Evolutionary conservation across 2,797 vertebrate genomes (phyloP).

Genomic region (Odontamblyopus rebecca): DNA sequence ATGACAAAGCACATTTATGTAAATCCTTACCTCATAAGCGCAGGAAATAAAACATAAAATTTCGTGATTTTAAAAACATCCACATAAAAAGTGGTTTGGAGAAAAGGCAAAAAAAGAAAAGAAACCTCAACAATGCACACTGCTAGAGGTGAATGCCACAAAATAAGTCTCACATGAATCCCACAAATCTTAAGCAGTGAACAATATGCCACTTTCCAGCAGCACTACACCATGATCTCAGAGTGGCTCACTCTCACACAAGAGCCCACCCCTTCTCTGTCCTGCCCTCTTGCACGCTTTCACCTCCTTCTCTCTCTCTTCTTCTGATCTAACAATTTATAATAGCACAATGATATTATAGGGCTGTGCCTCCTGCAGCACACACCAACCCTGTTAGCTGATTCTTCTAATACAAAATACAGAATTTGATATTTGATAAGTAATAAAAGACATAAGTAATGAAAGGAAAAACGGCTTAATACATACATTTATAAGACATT

Average conservation of each 20-base stretch:
- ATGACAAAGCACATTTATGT: neutral
- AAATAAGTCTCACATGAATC: conserved; percentile 5
- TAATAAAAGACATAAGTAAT: neutral
- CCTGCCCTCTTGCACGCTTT: conserved; percentile 42
- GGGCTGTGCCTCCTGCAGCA: conserved; percentile 30
- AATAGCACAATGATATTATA: conserved; percentile 61
- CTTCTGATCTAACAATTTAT: conserved; percentile 55
- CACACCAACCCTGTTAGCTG: neutral
- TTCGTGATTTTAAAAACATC: conserved; percentile 33
- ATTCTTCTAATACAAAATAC: neutral
- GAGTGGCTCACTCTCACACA: conserved; percentile 47
- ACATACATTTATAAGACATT: no score
- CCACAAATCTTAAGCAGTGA: conserved; percentile 13
- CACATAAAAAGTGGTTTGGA: neutral
- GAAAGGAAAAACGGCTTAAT: neutral
- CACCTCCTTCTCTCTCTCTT: conserved; percentile 6
- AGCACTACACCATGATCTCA: conserved; percentile 37
- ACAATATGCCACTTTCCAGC: conserved; percentile 22
- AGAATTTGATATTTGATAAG: neutral
- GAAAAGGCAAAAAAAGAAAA: conserved; percentile 3
- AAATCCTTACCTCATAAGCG: conserved; percentile 63
- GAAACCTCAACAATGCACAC: conserved; percentile 1
- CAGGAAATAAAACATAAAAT: conserved; percentile 22
- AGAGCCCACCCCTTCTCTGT: conserved; percentile 49
- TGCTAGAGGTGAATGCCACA: conserved; percentile 10